Evolutionary conservation across 2,113 vertebrate species (phyloP).

Genomic region (Bos indicus): DNA sequence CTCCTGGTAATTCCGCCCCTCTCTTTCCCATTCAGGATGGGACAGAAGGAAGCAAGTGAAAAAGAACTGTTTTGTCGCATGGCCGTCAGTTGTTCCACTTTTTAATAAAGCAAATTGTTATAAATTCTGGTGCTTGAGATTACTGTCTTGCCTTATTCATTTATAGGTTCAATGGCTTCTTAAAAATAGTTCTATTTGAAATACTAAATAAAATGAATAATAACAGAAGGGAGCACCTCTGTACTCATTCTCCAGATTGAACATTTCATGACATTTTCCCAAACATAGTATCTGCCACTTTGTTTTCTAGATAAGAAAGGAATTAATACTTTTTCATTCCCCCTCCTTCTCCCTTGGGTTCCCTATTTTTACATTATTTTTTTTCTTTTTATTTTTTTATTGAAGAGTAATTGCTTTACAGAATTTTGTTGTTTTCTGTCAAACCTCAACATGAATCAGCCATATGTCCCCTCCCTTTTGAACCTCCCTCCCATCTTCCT

Average conservation of each 20-base stretch:
- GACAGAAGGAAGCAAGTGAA: background rate
- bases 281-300: background rate
- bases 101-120: background rate
- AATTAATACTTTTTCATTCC: background rate
- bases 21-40: background rate
- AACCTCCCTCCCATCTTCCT: background rate
- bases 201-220: background rate
- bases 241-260: background rate
- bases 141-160: background rate
- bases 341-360: background rate
- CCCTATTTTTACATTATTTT: background rate
- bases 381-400: background rate
- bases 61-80: background rate
- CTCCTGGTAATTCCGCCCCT: conserved; percentile 29
- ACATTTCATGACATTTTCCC: background rate
- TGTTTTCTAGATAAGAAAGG: conserved; percentile 20
- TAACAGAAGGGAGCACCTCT: background rate
- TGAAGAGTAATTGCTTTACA: background rate
- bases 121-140: background rate
- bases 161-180: background rate
- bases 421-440: background rate
- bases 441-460: background rate
- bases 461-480: background rate
- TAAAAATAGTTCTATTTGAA: conserved; percentile 9
- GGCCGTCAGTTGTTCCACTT: background rate